Percentiles rank a stretch among this genome's conserved stretches.
These are phyloP conservation scores for Tachina lurida DNA, from an alignment of 2,888 invertebrate genomes.

Conservation along the genomic window DNA sequence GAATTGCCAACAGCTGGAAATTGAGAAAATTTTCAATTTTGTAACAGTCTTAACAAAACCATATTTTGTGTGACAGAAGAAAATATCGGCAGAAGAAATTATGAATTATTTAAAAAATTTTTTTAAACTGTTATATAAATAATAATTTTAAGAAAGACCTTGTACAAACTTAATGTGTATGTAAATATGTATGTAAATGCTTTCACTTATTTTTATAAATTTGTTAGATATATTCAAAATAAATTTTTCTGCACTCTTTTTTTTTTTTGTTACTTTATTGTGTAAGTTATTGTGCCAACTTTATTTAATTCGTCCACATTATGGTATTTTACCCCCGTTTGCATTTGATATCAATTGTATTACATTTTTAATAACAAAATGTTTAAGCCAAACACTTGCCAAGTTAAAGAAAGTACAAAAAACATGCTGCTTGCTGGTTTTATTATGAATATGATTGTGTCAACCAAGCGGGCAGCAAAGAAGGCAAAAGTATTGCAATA, in stretches of 20 bases:
- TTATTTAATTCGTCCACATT: background rate
- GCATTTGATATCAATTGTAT: conserved; percentile 2
- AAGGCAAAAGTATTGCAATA: conserved; percentile 7
- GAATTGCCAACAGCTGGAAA: background rate
- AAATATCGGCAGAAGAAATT: too few relatives aligned
- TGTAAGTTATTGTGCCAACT: conserved; percentile 21
- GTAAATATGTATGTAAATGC: background rate
- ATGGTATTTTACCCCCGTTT: conserved; percentile 1
- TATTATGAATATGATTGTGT: conserved; percentile 37
- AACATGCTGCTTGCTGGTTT: conserved; percentile 4
- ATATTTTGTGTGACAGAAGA: background rate
- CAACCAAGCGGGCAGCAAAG: conserved; percentile 1
- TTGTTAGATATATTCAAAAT: conserved; percentile 1
- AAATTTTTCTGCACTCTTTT: background rate
- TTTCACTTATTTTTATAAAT: background rate
- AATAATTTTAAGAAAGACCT: too few relatives aligned
- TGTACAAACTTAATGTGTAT: too few relatives aligned
- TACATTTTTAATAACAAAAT: conserved; percentile 6
- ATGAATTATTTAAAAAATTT: too few relatives aligned
- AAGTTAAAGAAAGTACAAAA: conserved; percentile 6
- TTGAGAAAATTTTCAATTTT: background rate
- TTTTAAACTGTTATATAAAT: too few relatives aligned
- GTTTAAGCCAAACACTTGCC: conserved; percentile 28
- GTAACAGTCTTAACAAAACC: background rate
- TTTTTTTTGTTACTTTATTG: background rate